Conservation (phyloP, 2,113 vertebrate genomes). For the Etheostoma cragini region DNA sequence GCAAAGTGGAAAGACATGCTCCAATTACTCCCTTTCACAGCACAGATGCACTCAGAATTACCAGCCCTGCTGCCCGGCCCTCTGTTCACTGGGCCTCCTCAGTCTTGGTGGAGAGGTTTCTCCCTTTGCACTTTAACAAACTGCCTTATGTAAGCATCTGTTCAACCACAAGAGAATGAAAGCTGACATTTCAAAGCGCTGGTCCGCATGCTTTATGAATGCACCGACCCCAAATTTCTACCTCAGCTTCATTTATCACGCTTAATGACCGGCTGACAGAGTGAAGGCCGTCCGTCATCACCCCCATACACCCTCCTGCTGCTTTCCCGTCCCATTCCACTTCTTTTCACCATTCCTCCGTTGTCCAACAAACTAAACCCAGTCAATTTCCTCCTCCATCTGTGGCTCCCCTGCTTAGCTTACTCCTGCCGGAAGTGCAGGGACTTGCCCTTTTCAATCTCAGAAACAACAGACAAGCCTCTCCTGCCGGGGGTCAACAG, state of each 20-base stretch:
- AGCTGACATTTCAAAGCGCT: conserved; percentile 81
- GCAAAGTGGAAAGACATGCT: conserved; percentile 51
- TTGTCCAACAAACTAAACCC: conserved; percentile 38
- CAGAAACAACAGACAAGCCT: conserved; percentile 77
- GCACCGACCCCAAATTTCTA: conserved; percentile 61
- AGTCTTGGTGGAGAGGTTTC: conserved; percentile 55
- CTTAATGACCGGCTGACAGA: conserved; percentile 80
- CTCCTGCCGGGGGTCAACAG: conserved; percentile 71
- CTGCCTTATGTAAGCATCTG: conserved; percentile 79
- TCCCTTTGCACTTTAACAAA: conserved; percentile 71
- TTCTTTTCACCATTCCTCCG: conserved; percentile 19
- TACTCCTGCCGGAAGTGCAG: conserved; percentile 49
- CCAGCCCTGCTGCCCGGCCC: conserved; percentile 31
- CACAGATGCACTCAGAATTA: conserved; percentile 55
- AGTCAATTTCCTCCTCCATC: conserved; percentile 49
- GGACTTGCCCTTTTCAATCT: conserved; percentile 67
- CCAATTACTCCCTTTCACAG: conserved; percentile 60
- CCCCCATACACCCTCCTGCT: conserved; percentile 46
- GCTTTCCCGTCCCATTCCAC: conserved; percentile 22
- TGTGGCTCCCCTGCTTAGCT: conserved; percentile 32
- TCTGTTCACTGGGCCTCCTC: conserved; percentile 44
- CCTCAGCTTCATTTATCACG: conserved; percentile 80
- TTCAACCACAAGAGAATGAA: conserved; percentile 74
- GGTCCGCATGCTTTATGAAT: conserved; percentile 59
- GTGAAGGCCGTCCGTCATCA: conserved; percentile 81